Percentiles rank a stretch among this genome's conserved stretches.
Evolutionary conservation across 2,113 vertebrate genomes (phyloP).

Genomic region (Eublepharis macularius): DNA sequence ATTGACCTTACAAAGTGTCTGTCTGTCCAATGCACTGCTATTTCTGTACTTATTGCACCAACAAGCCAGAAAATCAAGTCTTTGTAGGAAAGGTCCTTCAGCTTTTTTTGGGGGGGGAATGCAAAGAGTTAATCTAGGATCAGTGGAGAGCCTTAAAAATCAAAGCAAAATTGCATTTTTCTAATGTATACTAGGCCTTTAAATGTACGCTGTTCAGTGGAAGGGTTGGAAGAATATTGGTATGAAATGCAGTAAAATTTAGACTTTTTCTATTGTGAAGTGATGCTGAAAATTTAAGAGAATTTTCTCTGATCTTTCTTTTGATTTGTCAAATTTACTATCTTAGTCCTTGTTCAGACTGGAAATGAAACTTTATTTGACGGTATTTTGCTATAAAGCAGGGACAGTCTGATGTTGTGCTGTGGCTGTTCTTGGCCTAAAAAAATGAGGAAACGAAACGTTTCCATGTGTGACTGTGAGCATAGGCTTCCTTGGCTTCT

Average conservation of each 20-base stretch:
- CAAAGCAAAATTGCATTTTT: neutral
- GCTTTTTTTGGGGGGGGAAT: neutral
- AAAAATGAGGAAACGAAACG: neutral
- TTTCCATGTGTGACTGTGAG: neutral
- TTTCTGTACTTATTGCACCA: too few relatives aligned
- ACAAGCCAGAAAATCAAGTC: neutral
- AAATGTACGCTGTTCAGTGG: neutral
- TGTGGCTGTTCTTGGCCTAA: too few relatives aligned
- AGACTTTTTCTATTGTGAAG: neutral
- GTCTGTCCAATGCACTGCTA: neutral
- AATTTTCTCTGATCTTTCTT: neutral
- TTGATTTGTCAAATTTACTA: neutral
- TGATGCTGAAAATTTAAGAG: neutral
- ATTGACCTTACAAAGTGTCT: neutral
- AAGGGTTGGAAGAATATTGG: neutral
- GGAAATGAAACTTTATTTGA: too few relatives aligned
- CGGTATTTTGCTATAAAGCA: neutral
- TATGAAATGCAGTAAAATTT: neutral
- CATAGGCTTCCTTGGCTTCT: too few relatives aligned
- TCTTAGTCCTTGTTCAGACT: neutral
- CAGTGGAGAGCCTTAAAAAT: neutral
- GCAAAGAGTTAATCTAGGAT: neutral
- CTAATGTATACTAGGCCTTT: fast-evolving
- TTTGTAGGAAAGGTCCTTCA: neutral
- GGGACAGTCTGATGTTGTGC: too few relatives aligned